These are phyloP conservation scores for Echiichthys vipera DNA, from an alignment of 2,797 vertebrate genomes.

Conservation along the genomic window DNA sequence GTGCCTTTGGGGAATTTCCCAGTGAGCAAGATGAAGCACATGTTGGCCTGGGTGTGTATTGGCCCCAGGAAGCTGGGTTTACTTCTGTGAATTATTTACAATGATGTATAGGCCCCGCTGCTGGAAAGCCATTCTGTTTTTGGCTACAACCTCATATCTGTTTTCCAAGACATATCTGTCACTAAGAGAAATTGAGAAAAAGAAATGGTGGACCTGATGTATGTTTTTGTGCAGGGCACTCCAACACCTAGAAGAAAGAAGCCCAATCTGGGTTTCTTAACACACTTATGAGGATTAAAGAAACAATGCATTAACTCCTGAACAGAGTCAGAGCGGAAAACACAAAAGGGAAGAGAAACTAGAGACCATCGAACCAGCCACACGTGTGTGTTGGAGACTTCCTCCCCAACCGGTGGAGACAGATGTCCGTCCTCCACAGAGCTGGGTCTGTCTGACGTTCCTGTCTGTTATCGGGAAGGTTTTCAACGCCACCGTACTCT, in stretches of 20 bases:
- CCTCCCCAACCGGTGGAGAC: no score
- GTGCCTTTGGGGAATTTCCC: conserved; percentile 67
- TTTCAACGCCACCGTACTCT: no score
- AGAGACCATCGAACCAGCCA: no score
- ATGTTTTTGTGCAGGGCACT: conserved; percentile 44
- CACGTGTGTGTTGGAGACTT: no score
- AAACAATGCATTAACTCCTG: conserved; percentile 32
- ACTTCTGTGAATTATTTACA: conserved; percentile 82
- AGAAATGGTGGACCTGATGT: conserved; percentile 54
- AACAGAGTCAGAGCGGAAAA: conserved; percentile 18
- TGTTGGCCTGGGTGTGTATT: conserved; percentile 67
- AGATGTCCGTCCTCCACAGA: no score
- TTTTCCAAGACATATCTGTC: conserved; percentile 76
- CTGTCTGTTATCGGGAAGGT: no score
- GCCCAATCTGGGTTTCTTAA: conserved; percentile 37
- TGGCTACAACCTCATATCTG: conserved; percentile 73
- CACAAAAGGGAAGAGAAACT: background rate
- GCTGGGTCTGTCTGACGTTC: no score
- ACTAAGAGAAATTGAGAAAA: conserved; percentile 59
- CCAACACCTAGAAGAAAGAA: conserved; percentile 43
- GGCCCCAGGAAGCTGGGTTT: conserved; percentile 70
- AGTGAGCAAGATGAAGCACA: conserved; percentile 79
- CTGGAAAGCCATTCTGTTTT: conserved; percentile 75
- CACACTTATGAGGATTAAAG: conserved; percentile 50
- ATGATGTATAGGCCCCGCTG: conserved; percentile 79